Conservation (phyloP, 2,888 invertebrate genomes). For the Brenthis ino region DNA sequence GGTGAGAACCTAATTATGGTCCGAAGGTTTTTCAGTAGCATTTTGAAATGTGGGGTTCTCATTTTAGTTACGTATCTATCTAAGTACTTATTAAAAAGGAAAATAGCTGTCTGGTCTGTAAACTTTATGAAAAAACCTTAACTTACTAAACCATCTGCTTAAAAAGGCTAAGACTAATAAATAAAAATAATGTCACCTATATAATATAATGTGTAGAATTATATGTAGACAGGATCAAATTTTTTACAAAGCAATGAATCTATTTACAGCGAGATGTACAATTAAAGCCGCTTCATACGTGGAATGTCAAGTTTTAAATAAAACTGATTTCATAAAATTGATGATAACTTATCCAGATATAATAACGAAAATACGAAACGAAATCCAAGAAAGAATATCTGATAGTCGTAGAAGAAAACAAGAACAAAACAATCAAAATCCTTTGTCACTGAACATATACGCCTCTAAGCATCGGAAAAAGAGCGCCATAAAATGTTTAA, state of each 20-base stretch:
- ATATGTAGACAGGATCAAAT: too few relatives aligned
- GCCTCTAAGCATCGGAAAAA: conserved; percentile 72
- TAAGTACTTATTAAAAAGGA: too few relatives aligned
- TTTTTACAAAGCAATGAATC: neutral
- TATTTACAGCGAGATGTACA: conserved; percentile 70
- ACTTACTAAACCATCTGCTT: too few relatives aligned
- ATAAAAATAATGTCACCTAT: too few relatives aligned
- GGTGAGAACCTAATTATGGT: too few relatives aligned
- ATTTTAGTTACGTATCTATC: too few relatives aligned
- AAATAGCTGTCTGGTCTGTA: too few relatives aligned
- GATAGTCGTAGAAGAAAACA: conserved; percentile 55
- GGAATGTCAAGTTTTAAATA: conserved; percentile 78
- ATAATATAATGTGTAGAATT: too few relatives aligned
- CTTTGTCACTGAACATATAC: conserved; percentile 67
- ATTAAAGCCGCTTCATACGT: conserved; percentile 79
- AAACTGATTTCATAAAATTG: conserved; percentile 72
- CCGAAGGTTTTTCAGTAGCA: too few relatives aligned
- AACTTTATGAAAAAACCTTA: too few relatives aligned
- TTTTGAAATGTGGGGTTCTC: too few relatives aligned
- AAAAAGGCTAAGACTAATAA: too few relatives aligned
- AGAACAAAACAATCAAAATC: conserved; percentile 45
- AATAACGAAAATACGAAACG: conserved; percentile 57
- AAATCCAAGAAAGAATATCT: conserved; percentile 60
- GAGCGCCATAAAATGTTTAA: conserved; percentile 76
- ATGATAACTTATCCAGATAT: conserved; percentile 77